Evolutionary conservation across 2,888 invertebrate species (phyloP).

Genomic region (Chloromyia formosa): DNA sequence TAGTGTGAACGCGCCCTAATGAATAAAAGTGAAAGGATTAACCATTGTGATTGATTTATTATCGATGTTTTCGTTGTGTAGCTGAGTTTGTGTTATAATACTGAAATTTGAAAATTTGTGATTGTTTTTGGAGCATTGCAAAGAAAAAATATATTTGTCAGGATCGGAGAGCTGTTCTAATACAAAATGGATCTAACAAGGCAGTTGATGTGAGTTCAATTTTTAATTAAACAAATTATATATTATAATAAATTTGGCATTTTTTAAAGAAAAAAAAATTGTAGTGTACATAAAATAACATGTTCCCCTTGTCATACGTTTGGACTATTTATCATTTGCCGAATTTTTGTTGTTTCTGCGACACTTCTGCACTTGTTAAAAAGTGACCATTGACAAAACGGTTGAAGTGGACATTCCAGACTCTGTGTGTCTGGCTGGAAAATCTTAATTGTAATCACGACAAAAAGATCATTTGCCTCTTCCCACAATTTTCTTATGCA

Average conservation of each 20-base stretch:
- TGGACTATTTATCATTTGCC: no score
- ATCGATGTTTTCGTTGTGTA: constrained; percentile 17
- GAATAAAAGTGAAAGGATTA: constrained; percentile 42
- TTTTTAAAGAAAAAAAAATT: constrained; percentile 3
- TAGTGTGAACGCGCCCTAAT: constrained; percentile 37
- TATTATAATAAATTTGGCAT: neutral
- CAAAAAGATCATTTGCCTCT: no score
- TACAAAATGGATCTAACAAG: constrained; percentile 63
- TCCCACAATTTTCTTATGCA: no score
- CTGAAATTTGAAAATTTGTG: constrained; percentile 11
- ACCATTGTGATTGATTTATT: constrained; percentile 25
- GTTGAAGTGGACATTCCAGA: no score
- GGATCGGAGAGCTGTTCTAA: neutral
- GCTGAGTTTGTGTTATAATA: constrained; percentile 12
- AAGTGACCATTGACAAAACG: no score
- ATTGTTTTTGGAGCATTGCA: neutral
- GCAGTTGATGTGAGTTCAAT: constrained; percentile 62
- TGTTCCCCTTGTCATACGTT: no score
- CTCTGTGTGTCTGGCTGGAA: no score
- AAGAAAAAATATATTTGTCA: neutral
- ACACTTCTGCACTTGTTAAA: no score
- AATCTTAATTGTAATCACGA: no score
- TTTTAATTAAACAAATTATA: neutral
- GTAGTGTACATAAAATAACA: no score
- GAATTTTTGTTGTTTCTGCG: no score